phyloP scores from a whole-genome alignment of 2,113 vertebrate genomes.

The Malurus elegans region DNA sequence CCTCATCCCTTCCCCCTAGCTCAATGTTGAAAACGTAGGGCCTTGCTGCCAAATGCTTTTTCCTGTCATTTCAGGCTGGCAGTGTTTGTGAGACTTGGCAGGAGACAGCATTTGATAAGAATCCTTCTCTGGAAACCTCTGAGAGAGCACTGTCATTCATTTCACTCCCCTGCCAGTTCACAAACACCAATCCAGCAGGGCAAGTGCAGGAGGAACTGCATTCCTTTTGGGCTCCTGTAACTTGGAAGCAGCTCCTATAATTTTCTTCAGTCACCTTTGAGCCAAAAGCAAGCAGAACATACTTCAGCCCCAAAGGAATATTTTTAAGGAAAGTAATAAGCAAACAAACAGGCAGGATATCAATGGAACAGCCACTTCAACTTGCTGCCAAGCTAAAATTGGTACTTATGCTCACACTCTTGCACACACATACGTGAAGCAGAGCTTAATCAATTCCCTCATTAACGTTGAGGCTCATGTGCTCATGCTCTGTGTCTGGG shows the following conservation, averaged over 20 bases:
- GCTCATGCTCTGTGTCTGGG: conserved; percentile 38
- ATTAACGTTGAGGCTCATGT: conserved; percentile 51
- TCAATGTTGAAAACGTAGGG: not conserved
- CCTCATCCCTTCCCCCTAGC: not conserved
- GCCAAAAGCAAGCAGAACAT: not conserved
- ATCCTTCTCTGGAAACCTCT: conserved; percentile 2
- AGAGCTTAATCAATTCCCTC: conserved; percentile 44
- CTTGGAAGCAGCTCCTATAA: not conserved
- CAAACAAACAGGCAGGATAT: not conserved
- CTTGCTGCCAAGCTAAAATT: conserved; percentile 18
- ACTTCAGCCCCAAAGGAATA: not conserved
- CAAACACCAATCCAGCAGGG: not conserved
- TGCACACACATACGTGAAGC: conserved; percentile 25
- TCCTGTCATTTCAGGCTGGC: not conserved
- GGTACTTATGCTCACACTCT: not conserved
- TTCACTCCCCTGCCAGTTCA: conserved; percentile 14
- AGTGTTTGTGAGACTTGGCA: conserved; percentile 11
- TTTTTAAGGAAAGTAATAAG: conserved; percentile 22
- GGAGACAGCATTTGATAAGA: conserved; percentile 39
- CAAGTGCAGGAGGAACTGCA: not conserved
- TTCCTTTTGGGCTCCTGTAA: conserved; percentile 27
- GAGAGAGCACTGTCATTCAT: conserved; percentile 29
- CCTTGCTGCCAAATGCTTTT: conserved; percentile 13
- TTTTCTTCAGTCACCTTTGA: conserved; percentile 16
- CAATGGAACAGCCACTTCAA: not conserved